Evolutionary conservation across 53 echinoderm and acorn worm genomes (phyloP), one percentile per base, ranked within the genome.

Genomic region (Hippasteria phrygiana): DNA sequence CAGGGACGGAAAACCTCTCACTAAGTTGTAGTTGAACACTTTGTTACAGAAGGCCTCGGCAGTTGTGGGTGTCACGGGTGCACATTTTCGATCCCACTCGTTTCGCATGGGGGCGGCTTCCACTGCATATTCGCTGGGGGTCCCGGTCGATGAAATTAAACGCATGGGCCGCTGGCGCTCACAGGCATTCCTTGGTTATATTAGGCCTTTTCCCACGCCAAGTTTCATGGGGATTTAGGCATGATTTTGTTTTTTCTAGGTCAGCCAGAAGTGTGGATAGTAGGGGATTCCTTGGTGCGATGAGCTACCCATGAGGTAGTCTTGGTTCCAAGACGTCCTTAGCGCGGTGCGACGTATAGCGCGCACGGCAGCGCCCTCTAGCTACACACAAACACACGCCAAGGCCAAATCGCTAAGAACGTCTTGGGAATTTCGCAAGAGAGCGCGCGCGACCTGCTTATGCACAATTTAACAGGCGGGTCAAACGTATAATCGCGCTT

Each of bases 81-180:
- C 46, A 12, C 77, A 54, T 35, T 87, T 50, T 73, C 38, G 55
- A 17, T 54, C 87, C 12, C 87, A 87, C 26, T 87, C 87, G 9
- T 87, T 87, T 55, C 73, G 74, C 40, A 87, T 87, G 43, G 87
- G 87, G 14, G 87, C 87, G 26, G 87, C 87, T 10, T 73, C 87
- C 1, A 73, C 87, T 6, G 87, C 73, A 12, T 53, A 38, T 53
- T n/a, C 18, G 3, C 4, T 72, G 55, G 73, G 87, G 1, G 40
- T 87, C 24, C 41, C 73, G 16, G 35, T 69, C 39, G 54, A 12
- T 9, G 87, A 87, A 26, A 83, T 83, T 26, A 18, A 65, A 43
- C 64, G 43, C 2, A 64, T 83, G 83, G 83, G 83, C 1, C 42
- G 87, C 11, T 87, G 87, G 87, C 73, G 74, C 45, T 87, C 74